These are phyloP conservation scores for Cheilosia soror DNA, from an alignment of 2,888 invertebrate genomes.

Conservation along the genomic window DNA sequence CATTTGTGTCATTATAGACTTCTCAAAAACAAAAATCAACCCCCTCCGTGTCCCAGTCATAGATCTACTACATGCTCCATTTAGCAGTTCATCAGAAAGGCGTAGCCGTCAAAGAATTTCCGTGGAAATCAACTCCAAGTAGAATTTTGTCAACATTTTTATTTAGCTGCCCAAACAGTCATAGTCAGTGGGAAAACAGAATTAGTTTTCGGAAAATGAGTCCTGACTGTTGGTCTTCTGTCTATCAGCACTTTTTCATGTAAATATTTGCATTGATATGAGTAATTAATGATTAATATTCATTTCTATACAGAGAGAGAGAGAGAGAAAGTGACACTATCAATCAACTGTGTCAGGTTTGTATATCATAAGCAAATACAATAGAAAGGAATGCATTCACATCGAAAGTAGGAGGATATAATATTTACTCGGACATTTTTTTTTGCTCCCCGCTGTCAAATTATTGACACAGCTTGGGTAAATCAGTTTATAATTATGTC, in stretches of 20 bases:
- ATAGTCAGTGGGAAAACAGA: slow-evolving; percentile 30
- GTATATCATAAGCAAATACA: slow-evolving; percentile 64
- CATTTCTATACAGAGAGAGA: slow-evolving; percentile 25
- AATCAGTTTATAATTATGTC: slow-evolving; percentile 67
- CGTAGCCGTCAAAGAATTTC: slow-evolving; percentile 21
- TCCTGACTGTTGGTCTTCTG: not conserved
- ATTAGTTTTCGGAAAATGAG: not conserved
- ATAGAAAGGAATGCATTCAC: slow-evolving; percentile 60
- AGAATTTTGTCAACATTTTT: slow-evolving; percentile 9
- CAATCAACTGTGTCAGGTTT: slow-evolving; percentile 61
- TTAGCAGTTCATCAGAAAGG: slow-evolving; percentile 26
- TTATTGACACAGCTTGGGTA: slow-evolving; percentile 64
- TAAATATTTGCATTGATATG: slow-evolving; percentile 63
- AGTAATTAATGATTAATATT: slow-evolving; percentile 69
- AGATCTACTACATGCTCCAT: slow-evolving; percentile 32
- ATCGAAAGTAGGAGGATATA: slow-evolving; percentile 1
- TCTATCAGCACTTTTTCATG: slow-evolving; percentile 32
- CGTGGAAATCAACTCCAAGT: slow-evolving; percentile 30
- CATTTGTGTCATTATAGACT: slow-evolving; percentile 30
- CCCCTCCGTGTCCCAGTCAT: not conserved
- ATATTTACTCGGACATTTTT: slow-evolving; percentile 22
- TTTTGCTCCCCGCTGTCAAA: slow-evolving; percentile 29
- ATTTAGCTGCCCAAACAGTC: not conserved
- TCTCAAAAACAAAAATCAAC: not conserved
- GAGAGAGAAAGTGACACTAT: slow-evolving; percentile 21